Evolutionary conservation across 2,113 vertebrate genomes (phyloP).

Genomic region (Phycodurus eques): DNA sequence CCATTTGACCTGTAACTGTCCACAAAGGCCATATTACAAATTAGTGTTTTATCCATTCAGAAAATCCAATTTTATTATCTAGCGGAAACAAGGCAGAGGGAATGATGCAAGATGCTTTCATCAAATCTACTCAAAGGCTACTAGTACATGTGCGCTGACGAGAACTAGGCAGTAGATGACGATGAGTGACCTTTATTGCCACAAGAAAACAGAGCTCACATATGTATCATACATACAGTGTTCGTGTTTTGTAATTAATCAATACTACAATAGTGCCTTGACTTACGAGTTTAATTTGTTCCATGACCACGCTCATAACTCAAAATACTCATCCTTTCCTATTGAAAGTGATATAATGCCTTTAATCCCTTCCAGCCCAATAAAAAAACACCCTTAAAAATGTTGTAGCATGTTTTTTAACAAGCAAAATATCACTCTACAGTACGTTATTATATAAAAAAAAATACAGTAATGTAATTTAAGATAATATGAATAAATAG

Average conservation of each 20-base stretch:
- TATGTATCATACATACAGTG: neutral
- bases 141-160: neutral
- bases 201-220: neutral
- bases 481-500: too few relatives aligned
- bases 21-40: neutral
- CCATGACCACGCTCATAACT: too few relatives aligned
- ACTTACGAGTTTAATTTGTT: too few relatives aligned
- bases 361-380: too few relatives aligned
- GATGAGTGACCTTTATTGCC: neutral
- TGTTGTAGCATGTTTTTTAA: too few relatives aligned
- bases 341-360: too few relatives aligned
- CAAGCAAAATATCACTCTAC: too few relatives aligned
- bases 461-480: too few relatives aligned
- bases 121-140: neutral
- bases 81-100: neutral
- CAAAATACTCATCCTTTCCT: too few relatives aligned
- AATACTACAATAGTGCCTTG: too few relatives aligned
- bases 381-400: too few relatives aligned
- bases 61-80: neutral
- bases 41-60: neutral
- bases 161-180: neutral
- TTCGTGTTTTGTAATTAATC: neutral
- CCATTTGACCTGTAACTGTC: neutral
- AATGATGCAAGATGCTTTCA: neutral
- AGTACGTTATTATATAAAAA: too few relatives aligned